These are phyloP conservation scores for Palythoa grandiflora DNA, from an alignment of 92 coral and sea anemone species.

Conservation along the genomic window DNA sequence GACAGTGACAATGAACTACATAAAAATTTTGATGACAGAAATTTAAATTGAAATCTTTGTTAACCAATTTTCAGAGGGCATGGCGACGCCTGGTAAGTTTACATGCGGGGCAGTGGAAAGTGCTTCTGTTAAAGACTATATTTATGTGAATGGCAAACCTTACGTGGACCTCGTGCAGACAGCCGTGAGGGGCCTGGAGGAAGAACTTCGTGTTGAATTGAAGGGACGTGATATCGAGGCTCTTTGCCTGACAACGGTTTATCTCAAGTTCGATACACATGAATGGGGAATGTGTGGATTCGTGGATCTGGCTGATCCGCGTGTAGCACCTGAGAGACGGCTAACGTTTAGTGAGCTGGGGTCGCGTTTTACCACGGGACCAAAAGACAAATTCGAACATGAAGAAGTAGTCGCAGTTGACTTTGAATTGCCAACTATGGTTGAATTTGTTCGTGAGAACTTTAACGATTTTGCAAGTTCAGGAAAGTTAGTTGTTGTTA, in stretches of 20 bases:
- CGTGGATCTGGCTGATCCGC: slow-evolving; percentile 93
- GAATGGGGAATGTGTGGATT: slow-evolving; percentile 99
- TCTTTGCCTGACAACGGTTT: slow-evolving; percentile 90
- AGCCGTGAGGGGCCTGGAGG: slow-evolving; percentile 95
- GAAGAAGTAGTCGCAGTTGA: slow-evolving; percentile 88
- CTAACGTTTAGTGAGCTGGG: slow-evolving; percentile 84
- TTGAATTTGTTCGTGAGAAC: slow-evolving; percentile 89
- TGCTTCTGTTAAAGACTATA: slow-evolving; percentile 91
- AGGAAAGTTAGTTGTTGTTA: slow-evolving; percentile 93
- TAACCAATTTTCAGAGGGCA: too few species aligned
- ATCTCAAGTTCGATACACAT: slow-evolving; percentile 96
- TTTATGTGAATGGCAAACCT: slow-evolving; percentile 50
- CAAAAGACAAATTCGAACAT: slow-evolving; percentile 94
- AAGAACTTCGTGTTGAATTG: slow-evolving; percentile 91
- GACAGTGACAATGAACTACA: too few species aligned
- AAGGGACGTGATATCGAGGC: slow-evolving; percentile 81
- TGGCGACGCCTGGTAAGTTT: slow-evolving; percentile 29
- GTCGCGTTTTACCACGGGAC: slow-evolving; percentile 92
- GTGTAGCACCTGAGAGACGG: slow-evolving; percentile 85
- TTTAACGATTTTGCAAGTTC: slow-evolving; percentile 97
- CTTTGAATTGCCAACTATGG: slow-evolving; percentile 86
- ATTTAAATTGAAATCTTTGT: too few species aligned
- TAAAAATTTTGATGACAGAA: too few species aligned
- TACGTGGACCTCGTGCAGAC: slow-evolving; percentile 85
- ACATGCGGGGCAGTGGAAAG: slow-evolving; percentile 99